phyloP scores from a whole-genome alignment of 2,113 vertebrate species.

The Rhinogobius similis region DNA sequence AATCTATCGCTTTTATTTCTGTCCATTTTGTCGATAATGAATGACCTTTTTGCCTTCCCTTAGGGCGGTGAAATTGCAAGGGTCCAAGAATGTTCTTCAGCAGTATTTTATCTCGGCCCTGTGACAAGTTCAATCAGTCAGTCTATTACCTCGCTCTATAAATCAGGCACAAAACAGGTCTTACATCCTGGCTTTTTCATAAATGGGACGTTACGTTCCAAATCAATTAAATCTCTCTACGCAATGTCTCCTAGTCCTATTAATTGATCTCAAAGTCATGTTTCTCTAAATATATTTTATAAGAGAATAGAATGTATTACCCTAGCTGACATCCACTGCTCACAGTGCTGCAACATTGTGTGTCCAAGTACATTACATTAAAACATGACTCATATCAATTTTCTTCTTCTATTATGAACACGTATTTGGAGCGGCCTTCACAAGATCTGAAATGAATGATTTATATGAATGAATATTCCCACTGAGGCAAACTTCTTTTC shows the following conservation, averaged over 20 bases:
- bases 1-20: slow-evolving; percentile 24
- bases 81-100: slow-evolving; percentile 63
- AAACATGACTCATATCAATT: slow-evolving; percentile 56
- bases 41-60: slow-evolving; percentile 65
- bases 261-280: slow-evolving; percentile 56
- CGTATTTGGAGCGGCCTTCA: slow-evolving; percentile 41
- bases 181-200: slow-evolving; percentile 47
- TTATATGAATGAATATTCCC: slow-evolving; percentile 49
- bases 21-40: slow-evolving; percentile 56
- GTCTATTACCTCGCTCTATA: slow-evolving; percentile 76
- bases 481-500: slow-evolving; percentile 14
- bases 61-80: slow-evolving; percentile 54
- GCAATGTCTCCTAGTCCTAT: slow-evolving; percentile 39
- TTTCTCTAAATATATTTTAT: slow-evolving; percentile 50
- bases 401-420: slow-evolving; percentile 45
- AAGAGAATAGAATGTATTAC: slow-evolving; percentile 30
- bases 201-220: slow-evolving; percentile 63
- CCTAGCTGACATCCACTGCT: slow-evolving; percentile 34
- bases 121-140: slow-evolving; percentile 78
- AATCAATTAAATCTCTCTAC: slow-evolving; percentile 62
- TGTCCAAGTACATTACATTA: slow-evolving; percentile 46
- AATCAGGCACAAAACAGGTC: slow-evolving; percentile 64
- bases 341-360: slow-evolving; percentile 23
- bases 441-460: slow-evolving; percentile 56
- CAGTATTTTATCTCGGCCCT: slow-evolving; percentile 70